Evolutionary conservation across 2,797 vertebrate species (phyloP).

Genomic region (Cetoscarus ocellatus): DNA sequence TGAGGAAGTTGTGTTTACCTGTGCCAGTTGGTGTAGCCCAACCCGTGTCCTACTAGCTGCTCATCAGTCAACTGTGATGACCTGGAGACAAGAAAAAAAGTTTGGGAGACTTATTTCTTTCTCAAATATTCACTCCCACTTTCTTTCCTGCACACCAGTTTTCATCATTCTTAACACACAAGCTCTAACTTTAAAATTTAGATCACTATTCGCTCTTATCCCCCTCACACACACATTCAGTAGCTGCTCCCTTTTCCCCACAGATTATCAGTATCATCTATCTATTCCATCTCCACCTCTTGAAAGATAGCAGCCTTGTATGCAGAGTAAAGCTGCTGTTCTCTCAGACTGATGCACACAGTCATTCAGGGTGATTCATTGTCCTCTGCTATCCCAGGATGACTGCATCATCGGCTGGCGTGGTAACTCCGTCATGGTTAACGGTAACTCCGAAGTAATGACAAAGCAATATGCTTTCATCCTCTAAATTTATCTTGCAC

Average conservation of each 20-base stretch:
- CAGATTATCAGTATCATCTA: constrained; percentile 37
- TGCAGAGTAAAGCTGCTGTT: constrained; percentile 29
- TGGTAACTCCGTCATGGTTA: constrained; percentile 19
- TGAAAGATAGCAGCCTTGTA: background rate
- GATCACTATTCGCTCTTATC: constrained; percentile 7
- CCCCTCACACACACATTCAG: constrained; percentile 9
- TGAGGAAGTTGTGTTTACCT: constrained; percentile 66
- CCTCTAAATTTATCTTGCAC: background rate
- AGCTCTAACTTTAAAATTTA: constrained; percentile 13
- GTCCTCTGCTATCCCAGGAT: constrained; percentile 39
- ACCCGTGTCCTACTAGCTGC: constrained; percentile 52
- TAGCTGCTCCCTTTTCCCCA: constrained; percentile 6
- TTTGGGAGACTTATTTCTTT: background rate
- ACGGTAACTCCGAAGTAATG: constrained; percentile 46
- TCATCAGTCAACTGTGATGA: constrained; percentile 65
- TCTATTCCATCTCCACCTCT: constrained; percentile 25
- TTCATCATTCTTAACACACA: constrained; percentile 46
- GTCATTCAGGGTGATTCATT: constrained; percentile 27
- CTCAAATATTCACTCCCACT: constrained; percentile 38
- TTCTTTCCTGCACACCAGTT: constrained; percentile 28
- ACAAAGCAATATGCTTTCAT: constrained; percentile 37
- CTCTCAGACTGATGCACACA: constrained; percentile 10
- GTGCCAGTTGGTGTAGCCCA: constrained; percentile 52
- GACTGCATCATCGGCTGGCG: constrained; percentile 55
- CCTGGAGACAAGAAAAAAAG: constrained; percentile 42